Evolutionary conservation across 2,797 vertebrate species (phyloP), one percentile per base, ranked within the genome.

Genomic region (Tauraco hartlaubi): DNA sequence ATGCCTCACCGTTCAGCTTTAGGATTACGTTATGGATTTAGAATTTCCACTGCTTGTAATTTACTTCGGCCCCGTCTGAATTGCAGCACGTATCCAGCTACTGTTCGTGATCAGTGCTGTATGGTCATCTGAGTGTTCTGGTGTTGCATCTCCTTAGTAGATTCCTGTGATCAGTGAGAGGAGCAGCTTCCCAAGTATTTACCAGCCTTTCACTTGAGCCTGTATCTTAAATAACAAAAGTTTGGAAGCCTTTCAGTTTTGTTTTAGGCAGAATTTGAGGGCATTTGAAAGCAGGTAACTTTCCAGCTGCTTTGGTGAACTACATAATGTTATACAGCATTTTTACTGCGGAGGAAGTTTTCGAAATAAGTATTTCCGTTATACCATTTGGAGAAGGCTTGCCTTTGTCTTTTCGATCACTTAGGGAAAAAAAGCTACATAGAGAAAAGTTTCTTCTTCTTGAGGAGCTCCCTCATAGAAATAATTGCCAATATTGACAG

Each of bases 351-450:
- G n/a, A 64, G 44, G 44, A 78, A 88, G 31, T 88, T 72, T 85
- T 85, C 64, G 59, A 88, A 88, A 43, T 46, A 67, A 84, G 9
- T 71, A 43, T 88, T 93, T 91, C 80, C n/a, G 48, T 83, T 83
- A 37, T 23, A 39, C 37, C 22, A 12, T 79, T 86, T 89, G 49
- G 88, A 68, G 25, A 74, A 46, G 66, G 31, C 59, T 92, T 89
- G 68, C 25, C 49, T 66, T 95, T 92, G 69, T 89, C 74, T 94
- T 95, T 96, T 85, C 59, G 68, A 68, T 62, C 37, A 28, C 33
- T 74, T 80, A 46, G 48, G 78, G 1, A 54, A 69, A 64, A 51
- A 35, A 90, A 79, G 26, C 49, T 64, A 75, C 14, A 3, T 33
- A 43, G 43, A 55, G 31, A 51, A 82, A 44, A 31, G 21, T 93